A percentile compares a stretch with the other conserved stretches of the same genome.
phyloP scores from a whole-genome alignment of 35 echinoderm and acorn worm species.

The Lytechinus pictus region DNA sequence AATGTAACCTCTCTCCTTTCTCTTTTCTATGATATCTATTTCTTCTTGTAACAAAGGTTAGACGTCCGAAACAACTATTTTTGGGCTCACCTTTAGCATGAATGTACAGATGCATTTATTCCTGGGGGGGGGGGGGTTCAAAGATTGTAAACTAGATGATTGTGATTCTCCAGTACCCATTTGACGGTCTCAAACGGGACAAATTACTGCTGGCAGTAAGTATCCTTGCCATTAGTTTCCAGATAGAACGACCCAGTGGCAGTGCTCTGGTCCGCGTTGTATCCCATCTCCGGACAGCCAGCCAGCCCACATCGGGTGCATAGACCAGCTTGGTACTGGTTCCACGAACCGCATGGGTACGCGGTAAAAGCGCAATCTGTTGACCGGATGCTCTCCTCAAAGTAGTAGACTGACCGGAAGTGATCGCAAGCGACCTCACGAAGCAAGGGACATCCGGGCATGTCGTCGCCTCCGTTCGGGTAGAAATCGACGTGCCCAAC shows the following conservation, averaged over 20 bases:
- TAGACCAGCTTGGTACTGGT: conserved; percentile 55
- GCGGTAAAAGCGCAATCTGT: conserved; percentile 49
- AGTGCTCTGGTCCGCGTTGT: conserved; percentile 71
- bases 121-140: no score
- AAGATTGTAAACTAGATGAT: no score
- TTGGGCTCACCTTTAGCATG: no score
- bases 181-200: no score
- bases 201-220: neutral
- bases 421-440: conserved; percentile 58
- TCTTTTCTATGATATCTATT: no score
- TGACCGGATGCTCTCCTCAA: conserved; percentile 66
- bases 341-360: conserved; percentile 72
- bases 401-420: conserved; percentile 45
- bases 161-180: no score
- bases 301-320: conserved; percentile 55
- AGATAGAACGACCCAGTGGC: conserved; percentile 72
- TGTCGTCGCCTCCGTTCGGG: conserved; percentile 82
- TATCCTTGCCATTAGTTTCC: conserved; percentile 32
- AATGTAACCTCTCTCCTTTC: no score
- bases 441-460: conserved; percentile 67
- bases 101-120: no score
- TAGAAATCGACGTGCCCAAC: conserved; percentile 87
- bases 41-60: no score
- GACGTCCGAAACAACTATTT: no score
- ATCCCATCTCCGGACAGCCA: conserved; percentile 80